Conservation (phyloP, 1,140 invertebrate genomes). For the Bombus polaris region DNA sequence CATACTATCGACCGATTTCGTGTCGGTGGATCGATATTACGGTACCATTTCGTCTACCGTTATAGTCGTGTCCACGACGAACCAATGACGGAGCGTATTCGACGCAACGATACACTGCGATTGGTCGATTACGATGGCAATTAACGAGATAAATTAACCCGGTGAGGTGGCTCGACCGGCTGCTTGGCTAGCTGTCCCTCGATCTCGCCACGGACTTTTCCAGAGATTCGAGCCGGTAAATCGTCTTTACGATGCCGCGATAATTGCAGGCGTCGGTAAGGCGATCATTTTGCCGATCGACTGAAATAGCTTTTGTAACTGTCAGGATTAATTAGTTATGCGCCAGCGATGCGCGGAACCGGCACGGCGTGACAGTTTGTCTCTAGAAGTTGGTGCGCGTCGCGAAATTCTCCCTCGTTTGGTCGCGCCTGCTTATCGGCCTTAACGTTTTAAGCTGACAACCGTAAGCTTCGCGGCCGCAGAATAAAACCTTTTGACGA, state of each 20-base stretch:
- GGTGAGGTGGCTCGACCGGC: constrained; percentile 38
- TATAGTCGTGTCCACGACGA: constrained; percentile 27
- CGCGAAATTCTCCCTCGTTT: constrained; percentile 62
- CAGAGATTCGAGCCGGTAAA: constrained; percentile 22
- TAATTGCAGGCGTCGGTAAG: constrained; percentile 61
- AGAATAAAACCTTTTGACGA: neutral
- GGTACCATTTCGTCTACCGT: constrained; percentile 66
- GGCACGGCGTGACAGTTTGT: constrained; percentile 35
- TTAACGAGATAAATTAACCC: constrained; percentile 67
- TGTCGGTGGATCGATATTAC: constrained; percentile 51
- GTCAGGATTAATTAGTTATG: constrained; percentile 64
- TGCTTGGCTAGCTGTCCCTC: neutral
- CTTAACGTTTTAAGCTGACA: constrained; percentile 63
- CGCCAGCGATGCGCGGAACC: constrained; percentile 13
- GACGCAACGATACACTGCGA: constrained; percentile 25
- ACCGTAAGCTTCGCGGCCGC: constrained; percentile 26
- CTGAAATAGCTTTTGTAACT: constrained; percentile 53
- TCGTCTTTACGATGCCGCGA: constrained; percentile 27
- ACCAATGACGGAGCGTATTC: constrained; percentile 50
- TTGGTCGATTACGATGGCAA: constrained; percentile 59
- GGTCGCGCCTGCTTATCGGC: constrained; percentile 67
- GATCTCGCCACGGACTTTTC: constrained; percentile 34
- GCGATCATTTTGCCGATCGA: constrained; percentile 58
- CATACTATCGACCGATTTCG: constrained; percentile 47
- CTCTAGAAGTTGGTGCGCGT: neutral